phyloP scores from a whole-genome alignment of 2,113 vertebrate species.

The Scomber japonicus region DNA sequence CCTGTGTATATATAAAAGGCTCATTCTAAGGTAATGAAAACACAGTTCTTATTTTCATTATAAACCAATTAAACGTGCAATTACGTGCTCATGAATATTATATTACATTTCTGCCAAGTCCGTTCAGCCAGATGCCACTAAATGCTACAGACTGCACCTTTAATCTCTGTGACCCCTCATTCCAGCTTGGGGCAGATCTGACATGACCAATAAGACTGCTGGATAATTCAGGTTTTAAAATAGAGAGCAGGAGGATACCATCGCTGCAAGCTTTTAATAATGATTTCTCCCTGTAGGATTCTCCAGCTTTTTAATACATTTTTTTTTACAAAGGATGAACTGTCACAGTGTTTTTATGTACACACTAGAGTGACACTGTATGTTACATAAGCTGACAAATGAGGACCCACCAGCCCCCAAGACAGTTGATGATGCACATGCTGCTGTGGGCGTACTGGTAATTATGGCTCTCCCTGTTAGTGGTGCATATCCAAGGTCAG shows the following conservation, averaged over 20 bases:
- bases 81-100: too few species aligned
- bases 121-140: too few species aligned
- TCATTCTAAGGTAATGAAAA: too few species aligned
- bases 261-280: background rate
- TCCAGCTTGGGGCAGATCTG: background rate
- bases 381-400: constrained; percentile 49
- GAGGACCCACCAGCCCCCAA: background rate
- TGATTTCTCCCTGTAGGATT: constrained; percentile 10
- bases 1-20: too few species aligned
- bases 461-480: constrained; percentile 20
- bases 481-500: constrained; percentile 48
- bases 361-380: constrained; percentile 18
- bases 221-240: background rate
- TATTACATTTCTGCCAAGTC: too few species aligned
- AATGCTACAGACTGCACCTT: background rate
- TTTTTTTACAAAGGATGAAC: background rate
- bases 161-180: background rate
- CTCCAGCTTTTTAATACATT: background rate
- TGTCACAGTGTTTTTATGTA: constrained; percentile 9
- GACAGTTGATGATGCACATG: constrained; percentile 41
- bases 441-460: constrained; percentile 8
- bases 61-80: too few species aligned
- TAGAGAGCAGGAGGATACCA: background rate
- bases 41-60: too few species aligned
- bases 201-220: background rate